Evolutionary conservation across 2,797 vertebrate genomes (phyloP).

Genomic region (Sciurus carolinensis): DNA sequence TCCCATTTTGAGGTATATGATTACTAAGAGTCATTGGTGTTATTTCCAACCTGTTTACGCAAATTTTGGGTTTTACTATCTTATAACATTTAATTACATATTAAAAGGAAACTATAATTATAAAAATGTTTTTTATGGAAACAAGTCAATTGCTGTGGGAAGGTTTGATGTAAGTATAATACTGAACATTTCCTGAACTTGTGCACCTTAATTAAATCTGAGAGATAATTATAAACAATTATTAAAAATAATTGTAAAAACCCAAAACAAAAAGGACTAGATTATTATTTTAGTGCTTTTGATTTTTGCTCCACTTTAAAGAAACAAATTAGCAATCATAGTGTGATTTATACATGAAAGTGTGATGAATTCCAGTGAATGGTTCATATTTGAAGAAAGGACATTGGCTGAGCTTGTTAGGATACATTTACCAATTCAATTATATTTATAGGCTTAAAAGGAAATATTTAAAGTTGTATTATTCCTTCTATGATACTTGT

Average conservation of each 20-base stretch:
- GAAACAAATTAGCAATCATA: slow-evolving; percentile 12
- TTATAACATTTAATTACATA: neutral
- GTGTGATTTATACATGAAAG: neutral
- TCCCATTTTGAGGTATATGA: neutral
- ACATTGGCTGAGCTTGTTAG: neutral
- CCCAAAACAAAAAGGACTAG: neutral
- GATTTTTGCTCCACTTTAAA: slow-evolving; percentile 43
- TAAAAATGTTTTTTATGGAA: slow-evolving; percentile 26
- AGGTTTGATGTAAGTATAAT: neutral
- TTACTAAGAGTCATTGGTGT: neutral
- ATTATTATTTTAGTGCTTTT: neutral
- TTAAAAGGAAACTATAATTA: neutral
- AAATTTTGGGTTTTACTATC: neutral
- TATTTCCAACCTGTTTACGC: neutral
- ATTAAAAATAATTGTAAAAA: neutral
- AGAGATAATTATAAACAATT: neutral
- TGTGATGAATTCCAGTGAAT: neutral
- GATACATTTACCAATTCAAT: neutral
- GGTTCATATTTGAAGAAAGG: neutral
- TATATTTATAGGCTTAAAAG: slow-evolving; percentile 5
- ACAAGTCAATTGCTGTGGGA: neutral
- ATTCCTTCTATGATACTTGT: neutral
- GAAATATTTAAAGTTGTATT: slow-evolving; percentile 21
- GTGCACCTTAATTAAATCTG: neutral
- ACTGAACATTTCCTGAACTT: neutral